A percentile compares a stretch with the other conserved stretches of the same genome.
phyloP scores from a whole-genome alignment of 2,797 vertebrate genomes.

The Pitangus sulphuratus region DNA sequence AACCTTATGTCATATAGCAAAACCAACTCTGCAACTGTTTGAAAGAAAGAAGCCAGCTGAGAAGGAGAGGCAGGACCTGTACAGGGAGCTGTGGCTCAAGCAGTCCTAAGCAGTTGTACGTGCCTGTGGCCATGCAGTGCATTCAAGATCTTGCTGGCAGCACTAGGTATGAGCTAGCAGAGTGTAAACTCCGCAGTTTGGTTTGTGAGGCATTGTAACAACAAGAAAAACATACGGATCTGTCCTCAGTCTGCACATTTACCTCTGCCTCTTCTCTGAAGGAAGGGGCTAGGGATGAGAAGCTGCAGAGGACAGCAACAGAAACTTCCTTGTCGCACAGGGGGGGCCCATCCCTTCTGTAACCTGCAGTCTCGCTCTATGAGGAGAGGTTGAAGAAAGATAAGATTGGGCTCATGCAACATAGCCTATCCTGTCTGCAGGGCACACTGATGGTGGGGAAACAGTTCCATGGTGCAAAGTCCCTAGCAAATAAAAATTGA shows the following conservation, averaged over 20 bases:
- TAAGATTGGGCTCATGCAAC: neutral
- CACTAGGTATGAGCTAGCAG: neutral
- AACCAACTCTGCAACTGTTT: conserved; percentile 46
- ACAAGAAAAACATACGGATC: neutral
- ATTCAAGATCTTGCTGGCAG: neutral
- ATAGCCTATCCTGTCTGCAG: neutral
- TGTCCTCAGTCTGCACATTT: neutral
- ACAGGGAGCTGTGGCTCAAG: neutral
- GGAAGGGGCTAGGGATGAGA: neutral
- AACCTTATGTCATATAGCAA: conserved; percentile 57
- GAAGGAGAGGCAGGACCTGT: neutral
- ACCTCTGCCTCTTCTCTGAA: neutral
- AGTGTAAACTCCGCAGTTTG: neutral
- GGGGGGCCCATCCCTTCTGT: neutral
- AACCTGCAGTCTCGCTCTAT: accelerated
- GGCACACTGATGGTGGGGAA: neutral
- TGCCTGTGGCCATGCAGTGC: neutral
- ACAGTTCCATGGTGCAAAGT: neutral
- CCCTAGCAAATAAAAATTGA: neutral
- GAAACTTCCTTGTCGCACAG: neutral
- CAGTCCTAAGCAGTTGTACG: neutral
- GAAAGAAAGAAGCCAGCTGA: conserved; percentile 42
- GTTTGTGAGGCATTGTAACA: neutral
- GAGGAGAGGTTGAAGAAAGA: neutral
- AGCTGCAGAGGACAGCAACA: neutral